A percentile compares a stretch with the other conserved stretches of the same genome.
phyloP scores from a whole-genome alignment of 64 coral and sea anemone genomes.

The Porites lutea region DNA sequence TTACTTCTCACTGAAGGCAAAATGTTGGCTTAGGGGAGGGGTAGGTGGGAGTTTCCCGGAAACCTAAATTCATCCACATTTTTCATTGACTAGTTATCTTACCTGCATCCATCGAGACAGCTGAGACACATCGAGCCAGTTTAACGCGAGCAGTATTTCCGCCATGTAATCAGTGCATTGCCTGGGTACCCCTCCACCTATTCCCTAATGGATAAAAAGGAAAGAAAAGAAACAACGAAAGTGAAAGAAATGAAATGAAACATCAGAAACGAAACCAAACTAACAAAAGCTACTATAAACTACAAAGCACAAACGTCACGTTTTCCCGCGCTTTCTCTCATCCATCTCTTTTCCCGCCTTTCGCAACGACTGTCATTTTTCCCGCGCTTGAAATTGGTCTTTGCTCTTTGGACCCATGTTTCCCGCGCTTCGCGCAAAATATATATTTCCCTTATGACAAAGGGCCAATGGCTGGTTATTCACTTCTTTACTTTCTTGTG shows the following conservation, averaged over 20 bases:
- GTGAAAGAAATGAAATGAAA: not conserved
- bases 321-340: not conserved
- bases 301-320: not conserved
- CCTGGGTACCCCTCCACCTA: slow-evolving; percentile 86
- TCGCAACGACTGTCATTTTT: not conserved
- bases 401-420: no score
- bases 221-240: not conserved
- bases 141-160: slow-evolving; percentile 88
- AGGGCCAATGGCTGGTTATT: not conserved
- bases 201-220: slow-evolving; percentile 54
- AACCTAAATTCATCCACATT: no score
- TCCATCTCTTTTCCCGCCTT: no score
- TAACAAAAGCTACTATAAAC: no score
- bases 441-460: not conserved
- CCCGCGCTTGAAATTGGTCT: not conserved
- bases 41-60: no score
- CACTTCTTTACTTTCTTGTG: not conserved
- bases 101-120: slow-evolving; percentile 97
- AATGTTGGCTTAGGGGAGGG: no score
- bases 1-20: no score
- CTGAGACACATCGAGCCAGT: slow-evolving; percentile 72
- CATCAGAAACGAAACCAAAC: not conserved
- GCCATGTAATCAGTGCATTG: slow-evolving; percentile 73
- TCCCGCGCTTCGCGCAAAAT: no score
- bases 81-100: not conserved